Evolutionary conservation across 1,140 invertebrate species (phyloP), one percentile per base, ranked within the genome.

Genomic region (Holcopasites calliopsidis): DNA sequence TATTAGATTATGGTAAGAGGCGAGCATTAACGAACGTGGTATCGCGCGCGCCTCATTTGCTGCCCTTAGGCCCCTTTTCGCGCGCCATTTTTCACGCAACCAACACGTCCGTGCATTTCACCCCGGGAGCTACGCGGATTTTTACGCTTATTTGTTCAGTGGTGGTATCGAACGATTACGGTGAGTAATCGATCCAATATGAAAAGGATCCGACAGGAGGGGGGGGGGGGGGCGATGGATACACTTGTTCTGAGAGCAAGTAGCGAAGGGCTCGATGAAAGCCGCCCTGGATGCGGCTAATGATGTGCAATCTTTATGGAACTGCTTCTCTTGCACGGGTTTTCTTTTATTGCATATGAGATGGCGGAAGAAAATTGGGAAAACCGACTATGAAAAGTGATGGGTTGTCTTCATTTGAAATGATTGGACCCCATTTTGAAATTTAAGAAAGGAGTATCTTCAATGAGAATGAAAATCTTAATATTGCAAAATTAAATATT

Each of bases 1-100:
- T 89, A 89, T 90, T 90, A 89, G 89, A 89, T 90, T 89, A 89
- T 87, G 78, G 82, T 85, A 85, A 85, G 83, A 81, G 83, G 83
- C 40, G 76, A 38, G 79, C 83, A 85, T 85, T 85, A 85, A 85
- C 79, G 74, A 82, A 82, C 77, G 80, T 40, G 82, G 69, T 79
- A 80, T 76, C 81, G 65, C 80, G 75, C 76, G 66, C 81, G 68
- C 61, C 70, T 71, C 69, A 38, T 79, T 79, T 68, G 28, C 49
- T 62, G 52, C 62, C 57, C 50, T 79, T 76, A 76, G 65, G 65
- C 60, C n/a, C n/a, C 70, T n/a, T 47, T 69, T 83, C 80, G 49
- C 57, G 76, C 68, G 66, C 76, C 82, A 84, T 84, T 84, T 83
- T 83, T 83, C 80, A 82, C 71, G 76, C 81, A 72, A 80, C 72